A percentile compares a stretch with the other conserved stretches of the same genome.
These are phyloP conservation scores for Phania funesta DNA, from an alignment of 2,888 invertebrate genomes.

Conservation along the genomic window DNA sequence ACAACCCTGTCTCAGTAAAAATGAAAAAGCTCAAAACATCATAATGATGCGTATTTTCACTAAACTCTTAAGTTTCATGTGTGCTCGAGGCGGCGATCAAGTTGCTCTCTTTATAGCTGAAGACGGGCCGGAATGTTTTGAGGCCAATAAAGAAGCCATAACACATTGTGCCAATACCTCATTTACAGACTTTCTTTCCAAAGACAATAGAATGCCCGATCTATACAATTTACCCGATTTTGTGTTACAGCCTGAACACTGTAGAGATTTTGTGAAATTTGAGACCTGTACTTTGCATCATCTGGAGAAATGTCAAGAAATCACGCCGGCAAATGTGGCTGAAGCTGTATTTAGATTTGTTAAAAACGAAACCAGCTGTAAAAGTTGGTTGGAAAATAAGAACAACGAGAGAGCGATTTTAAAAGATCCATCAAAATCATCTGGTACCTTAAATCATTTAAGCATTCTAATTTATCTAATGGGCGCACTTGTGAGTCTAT, in stretches of 20 bases:
- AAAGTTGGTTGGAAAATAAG: constrained; percentile 71
- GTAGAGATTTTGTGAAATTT: constrained; percentile 77
- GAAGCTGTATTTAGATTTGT: constrained; percentile 88
- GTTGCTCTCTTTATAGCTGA: constrained; percentile 92
- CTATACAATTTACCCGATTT: constrained; percentile 82
- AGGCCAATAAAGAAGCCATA: constrained; percentile 83
- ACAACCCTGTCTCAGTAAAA: constrained; percentile 84
- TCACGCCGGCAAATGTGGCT: constrained; percentile 89
- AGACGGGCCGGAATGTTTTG: constrained; percentile 88
- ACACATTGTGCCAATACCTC: constrained; percentile 85
- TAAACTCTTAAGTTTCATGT: constrained; percentile 86
- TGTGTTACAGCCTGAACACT: constrained; percentile 82
- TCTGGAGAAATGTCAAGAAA: constrained; percentile 85
- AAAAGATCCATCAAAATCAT: constrained; percentile 64
- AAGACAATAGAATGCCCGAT: constrained; percentile 75
- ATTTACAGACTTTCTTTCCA: constrained; percentile 82
- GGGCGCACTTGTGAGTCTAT: neutral
- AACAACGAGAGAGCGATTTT: constrained; percentile 72
- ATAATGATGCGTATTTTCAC: constrained; percentile 85
- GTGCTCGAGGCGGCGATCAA: constrained; percentile 89
- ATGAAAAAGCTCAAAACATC: constrained; percentile 84
- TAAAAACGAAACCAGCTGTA: constrained; percentile 85
- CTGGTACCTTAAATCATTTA: constrained; percentile 41
- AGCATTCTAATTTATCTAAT: neutral
- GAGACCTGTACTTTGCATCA: constrained; percentile 77